phyloP scores from a whole-genome alignment of 1,140 invertebrate genomes.

The Trichonephila clavipes region DNA sequence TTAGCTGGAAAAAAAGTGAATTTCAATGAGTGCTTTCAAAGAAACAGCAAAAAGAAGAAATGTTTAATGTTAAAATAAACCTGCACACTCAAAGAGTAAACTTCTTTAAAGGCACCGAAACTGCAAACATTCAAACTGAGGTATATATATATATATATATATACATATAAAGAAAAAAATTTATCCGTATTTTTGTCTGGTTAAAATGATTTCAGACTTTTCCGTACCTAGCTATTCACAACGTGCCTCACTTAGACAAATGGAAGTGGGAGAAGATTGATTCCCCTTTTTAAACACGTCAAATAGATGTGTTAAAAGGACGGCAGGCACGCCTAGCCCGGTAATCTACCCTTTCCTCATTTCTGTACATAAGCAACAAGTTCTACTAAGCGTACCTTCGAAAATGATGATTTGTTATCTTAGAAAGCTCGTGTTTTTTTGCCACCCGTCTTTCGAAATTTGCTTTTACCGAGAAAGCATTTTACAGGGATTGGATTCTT shows the following conservation, averaged over 20 bases:
- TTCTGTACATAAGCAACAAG: conserved; percentile 19
- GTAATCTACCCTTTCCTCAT: not conserved
- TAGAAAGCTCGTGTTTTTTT: not conserved
- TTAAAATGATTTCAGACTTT: conserved; percentile 26
- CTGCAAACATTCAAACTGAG: not conserved
- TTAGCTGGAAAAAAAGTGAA: not conserved
- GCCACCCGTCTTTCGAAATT: not conserved
- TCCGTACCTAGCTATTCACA: not conserved
- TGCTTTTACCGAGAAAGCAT: not conserved
- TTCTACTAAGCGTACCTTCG: not conserved
- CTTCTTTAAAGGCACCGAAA: not conserved
- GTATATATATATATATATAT: too few species aligned
- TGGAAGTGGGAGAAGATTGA: conserved; percentile 4
- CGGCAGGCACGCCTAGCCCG: not conserved
- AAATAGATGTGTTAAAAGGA: conserved; percentile 35
- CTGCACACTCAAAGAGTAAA: not conserved
- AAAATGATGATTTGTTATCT: not conserved
- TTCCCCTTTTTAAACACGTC: not conserved
- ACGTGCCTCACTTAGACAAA: not conserved
- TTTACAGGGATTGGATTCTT: not conserved
- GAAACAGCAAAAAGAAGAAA: not conserved
- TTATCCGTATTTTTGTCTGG: not conserved
- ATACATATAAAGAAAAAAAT: not conserved
- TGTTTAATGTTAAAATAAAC: conserved; percentile 31
- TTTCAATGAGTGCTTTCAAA: not conserved